These are phyloP conservation scores for Sinotaia quadrata DNA, from an alignment of 2,888 invertebrate genomes.

Conservation along the genomic window DNA sequence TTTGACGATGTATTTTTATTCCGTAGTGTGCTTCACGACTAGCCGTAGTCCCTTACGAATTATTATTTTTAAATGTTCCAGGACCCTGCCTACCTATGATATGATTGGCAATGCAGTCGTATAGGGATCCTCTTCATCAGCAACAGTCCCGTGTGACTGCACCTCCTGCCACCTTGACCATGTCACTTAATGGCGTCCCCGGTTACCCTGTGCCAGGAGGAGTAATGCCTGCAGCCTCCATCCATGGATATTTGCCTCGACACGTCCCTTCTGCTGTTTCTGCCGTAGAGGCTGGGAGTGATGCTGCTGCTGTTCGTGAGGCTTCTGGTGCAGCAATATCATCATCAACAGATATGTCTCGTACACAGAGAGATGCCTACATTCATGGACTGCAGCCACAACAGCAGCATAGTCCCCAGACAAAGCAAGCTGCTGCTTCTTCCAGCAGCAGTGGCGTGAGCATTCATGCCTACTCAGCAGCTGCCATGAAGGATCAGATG, in stretches of 20 bases:
- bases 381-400: not conserved
- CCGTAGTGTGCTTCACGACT: too few relatives aligned
- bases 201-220: too few relatives aligned
- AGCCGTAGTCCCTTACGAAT: too few relatives aligned
- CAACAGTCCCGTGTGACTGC: conserved; percentile 2
- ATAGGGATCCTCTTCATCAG: not conserved
- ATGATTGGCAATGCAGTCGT: not conserved
- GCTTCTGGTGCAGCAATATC: not conserved
- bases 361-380: not conserved
- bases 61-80: too few relatives aligned
- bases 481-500: conserved; percentile 9
- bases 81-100: too few relatives aligned
- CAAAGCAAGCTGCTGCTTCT: not conserved
- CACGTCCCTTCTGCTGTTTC: not conserved
- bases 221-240: conserved; percentile 26
- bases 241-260: conserved; percentile 7
- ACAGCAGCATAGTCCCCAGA: not conserved
- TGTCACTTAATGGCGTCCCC: conserved; percentile 37
- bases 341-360: not conserved
- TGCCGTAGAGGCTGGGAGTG: not conserved
- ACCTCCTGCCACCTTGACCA: conserved; percentile 31
- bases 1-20: too few relatives aligned
- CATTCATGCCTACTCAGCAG: too few relatives aligned
- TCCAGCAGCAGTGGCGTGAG: not conserved
- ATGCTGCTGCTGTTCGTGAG: not conserved